phyloP scores from a whole-genome alignment of 2,888 invertebrate species.

The Oscheius myriophilus region DNA sequence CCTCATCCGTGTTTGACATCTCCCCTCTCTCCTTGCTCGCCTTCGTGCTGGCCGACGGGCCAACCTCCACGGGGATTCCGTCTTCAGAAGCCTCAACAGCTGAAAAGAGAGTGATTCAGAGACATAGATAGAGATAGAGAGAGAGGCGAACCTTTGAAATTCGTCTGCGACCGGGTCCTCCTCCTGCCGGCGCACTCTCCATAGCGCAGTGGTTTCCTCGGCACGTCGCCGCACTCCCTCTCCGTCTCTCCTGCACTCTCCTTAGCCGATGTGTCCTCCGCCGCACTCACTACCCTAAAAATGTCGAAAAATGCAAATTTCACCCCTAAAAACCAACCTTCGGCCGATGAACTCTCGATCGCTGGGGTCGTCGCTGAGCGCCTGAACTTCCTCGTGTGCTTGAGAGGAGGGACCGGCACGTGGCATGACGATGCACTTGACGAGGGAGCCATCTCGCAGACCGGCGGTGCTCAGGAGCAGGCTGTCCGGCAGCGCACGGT shows the following conservation, averaged over 20 bases:
- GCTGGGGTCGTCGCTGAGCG: constrained; percentile 28
- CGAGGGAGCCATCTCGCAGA: constrained; percentile 19
- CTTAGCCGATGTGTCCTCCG: constrained; percentile 58
- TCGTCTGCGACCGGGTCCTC: constrained; percentile 16
- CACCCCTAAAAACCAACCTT: constrained; percentile 6
- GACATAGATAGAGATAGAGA: too few species aligned
- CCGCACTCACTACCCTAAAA: constrained; percentile 34
- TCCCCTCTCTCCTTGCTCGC: background rate
- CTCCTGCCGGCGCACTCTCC: constrained; percentile 9
- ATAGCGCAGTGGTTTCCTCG: background rate
- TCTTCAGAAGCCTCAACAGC: too few species aligned
- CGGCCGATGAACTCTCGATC: constrained; percentile 20
- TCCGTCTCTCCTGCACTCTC: constrained; percentile 55
- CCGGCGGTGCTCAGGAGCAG: constrained; percentile 24
- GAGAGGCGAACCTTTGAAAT: constrained; percentile 2
- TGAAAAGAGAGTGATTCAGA: too few species aligned
- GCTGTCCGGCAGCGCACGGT: constrained; percentile 26
- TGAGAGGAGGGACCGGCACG: constrained; percentile 25
- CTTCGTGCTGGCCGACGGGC: background rate
- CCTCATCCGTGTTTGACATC: background rate
- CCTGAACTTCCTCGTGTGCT: constrained; percentile 2
- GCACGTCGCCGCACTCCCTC: constrained; percentile 19
- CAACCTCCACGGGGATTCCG: background rate
- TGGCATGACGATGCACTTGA: constrained; percentile 37
- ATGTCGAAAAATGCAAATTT: background rate